phyloP scores from a whole-genome alignment of 2,888 invertebrate genomes.

The Uropetala carovei region DNA sequence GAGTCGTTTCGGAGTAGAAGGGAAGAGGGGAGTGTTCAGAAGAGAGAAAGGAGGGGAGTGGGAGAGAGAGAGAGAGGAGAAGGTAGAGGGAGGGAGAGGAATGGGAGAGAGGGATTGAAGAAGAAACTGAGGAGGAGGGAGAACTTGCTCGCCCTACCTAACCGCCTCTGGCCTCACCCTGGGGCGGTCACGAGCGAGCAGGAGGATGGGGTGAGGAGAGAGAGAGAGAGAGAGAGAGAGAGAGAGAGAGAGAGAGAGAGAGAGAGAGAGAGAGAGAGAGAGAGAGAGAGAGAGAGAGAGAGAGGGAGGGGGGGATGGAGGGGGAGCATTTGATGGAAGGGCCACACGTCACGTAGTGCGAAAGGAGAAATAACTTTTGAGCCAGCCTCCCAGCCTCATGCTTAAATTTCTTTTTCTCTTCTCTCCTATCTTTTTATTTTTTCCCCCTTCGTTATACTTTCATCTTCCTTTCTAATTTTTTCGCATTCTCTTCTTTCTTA shows the following conservation, averaged over 20 bases:
- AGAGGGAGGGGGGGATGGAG: neutral
- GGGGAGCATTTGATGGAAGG: conserved; percentile 17
- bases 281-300: neutral
- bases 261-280: neutral
- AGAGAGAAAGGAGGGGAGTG: no score
- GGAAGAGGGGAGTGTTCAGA: no score
- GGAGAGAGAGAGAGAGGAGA: no score
- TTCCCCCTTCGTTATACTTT: neutral
- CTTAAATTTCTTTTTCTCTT: neutral
- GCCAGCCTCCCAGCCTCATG: neutral
- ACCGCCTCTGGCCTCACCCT: conserved; percentile 1
- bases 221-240: no score
- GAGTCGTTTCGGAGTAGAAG: neutral
- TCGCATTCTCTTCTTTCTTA: no score
- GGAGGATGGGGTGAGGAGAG: neutral
- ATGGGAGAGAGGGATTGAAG: neutral
- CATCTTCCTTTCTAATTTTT: no score
- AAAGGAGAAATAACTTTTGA: conserved; percentile 4
- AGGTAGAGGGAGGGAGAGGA: neutral
- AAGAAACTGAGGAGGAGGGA: neutral
- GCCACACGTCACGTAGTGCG: conserved; percentile 32
- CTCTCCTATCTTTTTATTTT: neutral
- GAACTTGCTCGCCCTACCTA: conserved; percentile 10
- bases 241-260: neutral
- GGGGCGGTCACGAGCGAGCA: neutral